phyloP scores from a whole-genome alignment of 2,113 vertebrate species.

The Sphaerodactylus townsendi region DNA sequence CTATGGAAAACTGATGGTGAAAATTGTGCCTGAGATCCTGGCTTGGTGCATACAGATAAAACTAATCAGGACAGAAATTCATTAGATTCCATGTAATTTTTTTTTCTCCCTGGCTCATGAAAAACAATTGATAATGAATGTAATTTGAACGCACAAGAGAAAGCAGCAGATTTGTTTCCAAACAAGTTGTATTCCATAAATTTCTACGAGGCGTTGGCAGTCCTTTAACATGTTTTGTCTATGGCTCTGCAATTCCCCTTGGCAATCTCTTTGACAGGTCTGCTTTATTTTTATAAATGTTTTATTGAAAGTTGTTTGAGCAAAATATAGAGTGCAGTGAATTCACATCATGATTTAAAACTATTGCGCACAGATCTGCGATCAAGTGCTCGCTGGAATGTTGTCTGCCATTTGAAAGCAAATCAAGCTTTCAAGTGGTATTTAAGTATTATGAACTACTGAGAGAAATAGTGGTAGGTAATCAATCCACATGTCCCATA shows the following conservation, averaged over 20 bases:
- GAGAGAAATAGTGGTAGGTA: neutral
- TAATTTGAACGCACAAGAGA: neutral
- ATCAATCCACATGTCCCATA: neutral
- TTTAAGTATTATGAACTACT: constrained; percentile 4
- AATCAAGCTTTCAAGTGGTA: constrained; percentile 16
- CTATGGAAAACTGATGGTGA: neutral
- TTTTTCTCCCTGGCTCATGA: constrained; percentile 8
- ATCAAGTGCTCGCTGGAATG: constrained; percentile 52
- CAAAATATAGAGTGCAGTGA: constrained; percentile 48
- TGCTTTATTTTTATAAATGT: constrained; percentile 58
- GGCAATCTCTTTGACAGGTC: constrained; percentile 65
- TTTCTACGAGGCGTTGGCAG: constrained; percentile 36
- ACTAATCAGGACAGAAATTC: neutral
- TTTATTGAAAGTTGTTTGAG: constrained; percentile 48
- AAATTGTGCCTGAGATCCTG: neutral
- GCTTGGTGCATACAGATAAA: neutral
- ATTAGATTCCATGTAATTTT: neutral
- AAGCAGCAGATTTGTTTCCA: constrained; percentile 28
- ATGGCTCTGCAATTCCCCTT: constrained; percentile 52
- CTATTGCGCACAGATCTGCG: constrained; percentile 30
- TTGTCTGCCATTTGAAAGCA: constrained; percentile 40
- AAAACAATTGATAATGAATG: constrained; percentile 8
- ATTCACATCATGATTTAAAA: constrained; percentile 52
- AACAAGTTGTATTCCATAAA: constrained; percentile 14
- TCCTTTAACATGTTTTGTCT: constrained; percentile 42